Conservation (phyloP, 2,113 vertebrate species). For the Dipodomys ordii region DNA sequence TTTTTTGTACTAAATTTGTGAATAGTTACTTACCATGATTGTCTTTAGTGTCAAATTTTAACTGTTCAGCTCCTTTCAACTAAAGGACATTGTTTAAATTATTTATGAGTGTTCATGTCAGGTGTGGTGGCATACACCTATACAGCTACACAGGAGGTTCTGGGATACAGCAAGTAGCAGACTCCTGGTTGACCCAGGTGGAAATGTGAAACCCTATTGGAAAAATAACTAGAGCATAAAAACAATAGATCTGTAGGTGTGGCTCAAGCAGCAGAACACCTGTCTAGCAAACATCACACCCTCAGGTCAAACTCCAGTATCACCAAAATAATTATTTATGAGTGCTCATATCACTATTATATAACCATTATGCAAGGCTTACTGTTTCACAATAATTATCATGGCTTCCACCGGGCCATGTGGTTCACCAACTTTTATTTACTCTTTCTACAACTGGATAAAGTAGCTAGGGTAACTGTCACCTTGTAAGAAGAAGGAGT, state of each 20-base stretch:
- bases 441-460: not conserved
- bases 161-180: too few species aligned
- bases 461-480: not conserved
- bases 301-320: too few species aligned
- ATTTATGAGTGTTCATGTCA: not conserved
- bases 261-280: too few species aligned
- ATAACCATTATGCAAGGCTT: slow-evolving; percentile 11
- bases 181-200: too few species aligned
- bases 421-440: not conserved
- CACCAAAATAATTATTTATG: not conserved
- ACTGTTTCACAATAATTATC: not conserved
- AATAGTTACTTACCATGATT: not conserved
- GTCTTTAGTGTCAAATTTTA: not conserved
- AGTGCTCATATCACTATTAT: not conserved
- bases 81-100: slow-evolving; percentile 13
- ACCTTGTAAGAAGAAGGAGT: not conserved
- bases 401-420: not conserved
- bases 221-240: too few species aligned
- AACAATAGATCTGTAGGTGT: too few species aligned
- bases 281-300: too few species aligned
- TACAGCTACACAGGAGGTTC: too few species aligned
- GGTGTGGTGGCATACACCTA: too few species aligned
- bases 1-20: not conserved
- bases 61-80: not conserved
- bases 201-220: too few species aligned